phyloP scores from a whole-genome alignment of 2,113 vertebrate species.

The Orthonyx spaldingii region DNA sequence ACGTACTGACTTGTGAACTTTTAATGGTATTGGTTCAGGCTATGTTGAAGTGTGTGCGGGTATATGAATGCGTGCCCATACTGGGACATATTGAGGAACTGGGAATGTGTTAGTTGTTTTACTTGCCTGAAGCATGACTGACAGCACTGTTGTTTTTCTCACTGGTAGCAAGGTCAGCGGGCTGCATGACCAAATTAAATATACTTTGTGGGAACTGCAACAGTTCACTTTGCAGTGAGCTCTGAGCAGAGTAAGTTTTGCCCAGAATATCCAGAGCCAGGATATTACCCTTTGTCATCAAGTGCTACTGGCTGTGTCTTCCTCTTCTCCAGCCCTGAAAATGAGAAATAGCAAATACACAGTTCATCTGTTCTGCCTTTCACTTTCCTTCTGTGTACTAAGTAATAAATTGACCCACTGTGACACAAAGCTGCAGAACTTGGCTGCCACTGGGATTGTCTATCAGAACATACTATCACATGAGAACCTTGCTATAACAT shows the following conservation, averaged over 20 bases:
- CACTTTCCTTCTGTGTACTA: slow-evolving; percentile 10
- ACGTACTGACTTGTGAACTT: background rate
- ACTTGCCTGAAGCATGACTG: slow-evolving; percentile 52
- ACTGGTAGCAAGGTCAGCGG: slow-evolving; percentile 42
- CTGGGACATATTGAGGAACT: slow-evolving; percentile 15
- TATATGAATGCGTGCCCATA: background rate
- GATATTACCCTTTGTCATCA: background rate
- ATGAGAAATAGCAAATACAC: slow-evolving; percentile 5
- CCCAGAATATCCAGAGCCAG: background rate
- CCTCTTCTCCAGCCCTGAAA: background rate
- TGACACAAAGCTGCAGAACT: background rate
- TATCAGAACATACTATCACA: background rate
- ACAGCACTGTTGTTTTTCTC: slow-evolving; percentile 49
- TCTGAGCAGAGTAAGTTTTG: background rate
- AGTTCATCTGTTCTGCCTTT: slow-evolving; percentile 19
- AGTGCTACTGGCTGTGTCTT: background rate
- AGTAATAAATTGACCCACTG: slow-evolving; percentile 20
- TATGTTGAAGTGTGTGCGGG: background rate
- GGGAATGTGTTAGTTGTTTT: slow-evolving; percentile 44
- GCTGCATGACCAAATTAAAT: slow-evolving; percentile 53
- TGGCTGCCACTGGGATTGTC: background rate
- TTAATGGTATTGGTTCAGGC: background rate
- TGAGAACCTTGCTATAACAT: background rate
- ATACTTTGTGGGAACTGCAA: slow-evolving; percentile 21
- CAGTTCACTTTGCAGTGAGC: background rate